phyloP scores from a whole-genome alignment of 2,113 vertebrate species.

The Coturnix japonica region DNA sequence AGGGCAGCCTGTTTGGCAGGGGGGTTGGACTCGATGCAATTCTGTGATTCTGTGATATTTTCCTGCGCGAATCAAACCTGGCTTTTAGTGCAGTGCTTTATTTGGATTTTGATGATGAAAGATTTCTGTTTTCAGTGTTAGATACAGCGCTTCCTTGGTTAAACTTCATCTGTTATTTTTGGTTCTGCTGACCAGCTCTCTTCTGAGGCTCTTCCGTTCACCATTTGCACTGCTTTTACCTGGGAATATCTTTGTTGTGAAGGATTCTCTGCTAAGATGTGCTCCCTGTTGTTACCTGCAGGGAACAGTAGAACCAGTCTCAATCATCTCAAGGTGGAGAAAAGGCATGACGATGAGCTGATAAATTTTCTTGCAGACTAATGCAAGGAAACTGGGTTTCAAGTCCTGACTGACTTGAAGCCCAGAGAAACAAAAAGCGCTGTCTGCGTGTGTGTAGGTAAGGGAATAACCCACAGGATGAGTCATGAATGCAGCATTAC shows the following conservation, averaged over 20 bases:
- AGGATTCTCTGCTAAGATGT: background rate
- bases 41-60: too few relatives aligned
- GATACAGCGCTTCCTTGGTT: background rate
- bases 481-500: conserved; percentile 63
- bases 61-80: conserved; percentile 21
- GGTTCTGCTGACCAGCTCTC: background rate
- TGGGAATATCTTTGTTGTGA: background rate
- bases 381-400: background rate
- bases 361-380: background rate
- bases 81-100: conserved; percentile 35
- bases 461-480: conserved; percentile 55
- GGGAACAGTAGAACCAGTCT: background rate
- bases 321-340: background rate
- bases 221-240: background rate
- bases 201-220: background rate
- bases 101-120: conserved; percentile 37
- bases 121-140: conserved; percentile 26
- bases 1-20: too few relatives aligned
- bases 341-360: background rate
- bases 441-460: conserved; percentile 29
- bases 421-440: conserved; percentile 24
- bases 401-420: background rate
- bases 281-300: background rate
- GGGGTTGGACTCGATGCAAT: too few relatives aligned
- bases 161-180: background rate